Percentiles rank a stretch among this genome's conserved stretches.
These are phyloP conservation scores for Achroia grisella DNA, from an alignment of 1,140 invertebrate genomes.

Conservation along the genomic window DNA sequence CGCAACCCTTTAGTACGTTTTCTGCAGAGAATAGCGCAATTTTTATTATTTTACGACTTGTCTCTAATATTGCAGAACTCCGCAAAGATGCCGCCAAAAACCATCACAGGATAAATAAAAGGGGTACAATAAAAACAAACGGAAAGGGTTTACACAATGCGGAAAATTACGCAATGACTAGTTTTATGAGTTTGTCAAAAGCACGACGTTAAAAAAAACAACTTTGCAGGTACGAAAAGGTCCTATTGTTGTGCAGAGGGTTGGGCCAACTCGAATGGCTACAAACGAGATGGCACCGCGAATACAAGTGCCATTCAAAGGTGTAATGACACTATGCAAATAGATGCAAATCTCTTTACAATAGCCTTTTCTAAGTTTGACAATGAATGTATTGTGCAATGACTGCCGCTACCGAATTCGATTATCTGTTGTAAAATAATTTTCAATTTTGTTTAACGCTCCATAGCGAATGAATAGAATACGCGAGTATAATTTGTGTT, in stretches of 20 bases:
- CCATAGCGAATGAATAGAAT: background rate
- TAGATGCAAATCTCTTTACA: conserved; percentile 52
- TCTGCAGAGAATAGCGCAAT: conserved; percentile 61
- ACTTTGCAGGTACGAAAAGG: conserved; percentile 61
- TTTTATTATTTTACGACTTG: conserved; percentile 66
- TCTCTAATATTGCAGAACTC: conserved; percentile 56
- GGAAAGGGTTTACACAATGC: conserved; percentile 69
- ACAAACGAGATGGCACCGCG: conserved; percentile 21
- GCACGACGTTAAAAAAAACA: conserved; percentile 30
- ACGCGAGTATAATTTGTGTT: too few relatives aligned
- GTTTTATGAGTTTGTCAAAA: conserved; percentile 47
- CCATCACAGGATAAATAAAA: conserved; percentile 34
- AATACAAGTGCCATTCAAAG: conserved; percentile 40
- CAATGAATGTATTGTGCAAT: conserved; percentile 26
- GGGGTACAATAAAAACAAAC: conserved; percentile 61
- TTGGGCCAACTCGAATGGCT: conserved; percentile 9
- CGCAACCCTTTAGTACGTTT: conserved; percentile 60
- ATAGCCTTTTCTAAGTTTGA: conserved; percentile 22
- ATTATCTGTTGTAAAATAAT: conserved; percentile 41
- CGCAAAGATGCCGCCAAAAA: conserved; percentile 55
- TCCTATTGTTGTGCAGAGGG: conserved; percentile 21
- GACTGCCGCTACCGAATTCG: conserved; percentile 38
- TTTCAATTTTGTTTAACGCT: conserved; percentile 12
- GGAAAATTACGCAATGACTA: conserved; percentile 64
- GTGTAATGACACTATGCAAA: conserved; percentile 51